Conservation (phyloP, 2,888 invertebrate species). For the Melanargia galathea region DNA sequence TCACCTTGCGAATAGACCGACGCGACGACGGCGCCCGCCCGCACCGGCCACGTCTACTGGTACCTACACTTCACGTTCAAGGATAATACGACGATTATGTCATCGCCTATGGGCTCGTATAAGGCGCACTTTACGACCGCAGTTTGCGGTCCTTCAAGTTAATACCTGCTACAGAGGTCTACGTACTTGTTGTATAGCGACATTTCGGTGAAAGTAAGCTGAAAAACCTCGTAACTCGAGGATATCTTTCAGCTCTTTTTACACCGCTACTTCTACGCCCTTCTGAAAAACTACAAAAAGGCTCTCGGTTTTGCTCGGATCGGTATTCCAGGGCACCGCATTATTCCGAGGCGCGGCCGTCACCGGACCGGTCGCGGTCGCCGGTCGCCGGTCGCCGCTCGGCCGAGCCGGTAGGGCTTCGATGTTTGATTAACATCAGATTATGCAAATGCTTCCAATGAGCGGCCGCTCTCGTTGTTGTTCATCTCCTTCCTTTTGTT, state of each 20-base stretch:
- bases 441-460: conserved; percentile 79
- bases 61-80: conserved; percentile 65
- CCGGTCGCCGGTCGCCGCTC: conserved; percentile 45
- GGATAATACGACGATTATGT: conserved; percentile 65
- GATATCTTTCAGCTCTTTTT: not conserved
- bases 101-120: conserved; percentile 50
- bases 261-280: not conserved
- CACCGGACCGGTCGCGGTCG: conserved; percentile 46
- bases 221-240: too few relatives aligned
- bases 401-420: conserved; percentile 55
- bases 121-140: conserved; percentile 21
- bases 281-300: conserved; percentile 14
- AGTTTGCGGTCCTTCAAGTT: conserved; percentile 7
- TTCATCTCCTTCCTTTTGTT: conserved; percentile 73
- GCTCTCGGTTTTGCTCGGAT: conserved; percentile 7
- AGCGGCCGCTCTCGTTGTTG: conserved; percentile 75
- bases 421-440: conserved; percentile 81
- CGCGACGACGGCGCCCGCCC: conserved; percentile 49
- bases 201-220: not conserved
- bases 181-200: not conserved
- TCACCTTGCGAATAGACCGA: conserved; percentile 69
- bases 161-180: not conserved
- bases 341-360: conserved; percentile 22
- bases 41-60: conserved; percentile 56
- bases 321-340: conserved; percentile 17